Conservation (phyloP, 2,888 invertebrate genomes). For the Drosophila prolongata region DNA sequence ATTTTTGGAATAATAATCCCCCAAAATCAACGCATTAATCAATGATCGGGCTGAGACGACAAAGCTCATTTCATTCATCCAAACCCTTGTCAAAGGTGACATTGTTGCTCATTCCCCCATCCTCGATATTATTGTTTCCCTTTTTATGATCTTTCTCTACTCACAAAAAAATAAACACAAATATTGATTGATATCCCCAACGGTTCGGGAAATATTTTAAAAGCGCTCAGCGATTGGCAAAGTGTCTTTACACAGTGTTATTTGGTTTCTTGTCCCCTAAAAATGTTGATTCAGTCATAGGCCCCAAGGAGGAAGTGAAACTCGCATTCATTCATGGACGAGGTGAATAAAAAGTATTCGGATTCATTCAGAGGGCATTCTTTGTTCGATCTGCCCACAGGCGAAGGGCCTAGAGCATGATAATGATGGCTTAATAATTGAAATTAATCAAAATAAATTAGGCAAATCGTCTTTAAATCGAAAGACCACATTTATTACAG, state of each 20-base stretch:
- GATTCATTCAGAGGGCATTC: constrained; percentile 49
- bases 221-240: constrained; percentile 47
- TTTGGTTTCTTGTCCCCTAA: constrained; percentile 13
- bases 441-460: constrained; percentile 72
- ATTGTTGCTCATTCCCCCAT: constrained; percentile 9
- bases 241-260: constrained; percentile 27
- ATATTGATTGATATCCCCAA: constrained; percentile 56
- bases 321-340: constrained; percentile 51
- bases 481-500: constrained; percentile 70
- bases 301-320: constrained; percentile 34
- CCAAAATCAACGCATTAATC: constrained; percentile 25
- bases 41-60: constrained; percentile 20
- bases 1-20: constrained; percentile 18
- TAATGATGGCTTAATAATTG: constrained; percentile 67
- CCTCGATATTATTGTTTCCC: not conserved
- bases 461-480: constrained; percentile 63
- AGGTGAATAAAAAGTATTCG: constrained; percentile 14
- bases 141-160: constrained; percentile 21
- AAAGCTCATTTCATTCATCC: constrained; percentile 28
- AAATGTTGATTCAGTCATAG: constrained; percentile 8
- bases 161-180: constrained; percentile 19
- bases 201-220: constrained; percentile 55
- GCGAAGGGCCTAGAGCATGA: constrained; percentile 16
- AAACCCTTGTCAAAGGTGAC: constrained; percentile 31
- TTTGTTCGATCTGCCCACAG: constrained; percentile 14